Conservation (phyloP, 1,140 invertebrate species). For the Chelonus insularis region DNA sequence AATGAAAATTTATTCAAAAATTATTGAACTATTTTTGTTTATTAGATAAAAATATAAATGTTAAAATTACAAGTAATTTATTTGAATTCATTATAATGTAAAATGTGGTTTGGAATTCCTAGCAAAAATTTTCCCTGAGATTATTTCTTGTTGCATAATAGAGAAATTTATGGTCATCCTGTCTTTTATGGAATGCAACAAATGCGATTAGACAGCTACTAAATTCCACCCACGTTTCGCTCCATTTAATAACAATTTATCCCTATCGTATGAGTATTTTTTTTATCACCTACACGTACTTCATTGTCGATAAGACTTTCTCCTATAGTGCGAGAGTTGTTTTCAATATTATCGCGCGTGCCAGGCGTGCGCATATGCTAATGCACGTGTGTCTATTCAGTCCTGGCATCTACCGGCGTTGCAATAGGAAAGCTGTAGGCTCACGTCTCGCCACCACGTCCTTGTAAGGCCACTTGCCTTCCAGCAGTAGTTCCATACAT, state of each 20-base stretch:
- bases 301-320: slow-evolving; percentile 19
- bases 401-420: slow-evolving; percentile 36
- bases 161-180: neutral
- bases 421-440: slow-evolving; percentile 38
- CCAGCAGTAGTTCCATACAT: slow-evolving; percentile 28
- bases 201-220: slow-evolving; percentile 15
- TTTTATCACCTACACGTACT: slow-evolving; percentile 19
- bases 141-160: neutral
- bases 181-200: slow-evolving; percentile 12
- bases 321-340: slow-evolving; percentile 4
- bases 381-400: slow-evolving; percentile 24
- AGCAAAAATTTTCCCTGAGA: no score
- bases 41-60: no score
- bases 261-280: slow-evolving; percentile 4
- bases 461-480: slow-evolving; percentile 59
- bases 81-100: no score
- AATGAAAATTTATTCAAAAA: no score
- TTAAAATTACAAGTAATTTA: no score
- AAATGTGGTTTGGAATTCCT: no score
- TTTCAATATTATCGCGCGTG: slow-evolving; percentile 25
- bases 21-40: no score
- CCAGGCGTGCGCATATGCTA: slow-evolving; percentile 26
- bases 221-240: slow-evolving; percentile 28
- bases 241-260: slow-evolving; percentile 28
- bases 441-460: slow-evolving; percentile 46